phyloP scores from a whole-genome alignment of 2,797 vertebrate genomes.

The Falco concolor region DNA sequence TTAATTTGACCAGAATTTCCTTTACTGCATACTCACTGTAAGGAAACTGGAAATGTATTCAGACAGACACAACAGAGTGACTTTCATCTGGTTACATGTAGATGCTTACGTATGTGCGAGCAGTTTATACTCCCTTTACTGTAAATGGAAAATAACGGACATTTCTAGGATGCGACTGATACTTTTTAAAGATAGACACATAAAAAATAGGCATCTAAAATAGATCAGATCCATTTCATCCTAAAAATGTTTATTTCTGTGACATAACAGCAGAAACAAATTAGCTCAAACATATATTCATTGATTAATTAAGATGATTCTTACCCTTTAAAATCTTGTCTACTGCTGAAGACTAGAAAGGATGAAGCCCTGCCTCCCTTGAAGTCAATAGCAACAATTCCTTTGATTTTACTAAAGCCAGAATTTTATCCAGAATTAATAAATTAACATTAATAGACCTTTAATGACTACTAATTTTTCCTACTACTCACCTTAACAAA shows the following conservation, averaged over 20 bases:
- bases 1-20: background rate
- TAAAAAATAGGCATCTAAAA: background rate
- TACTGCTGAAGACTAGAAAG: background rate
- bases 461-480: background rate
- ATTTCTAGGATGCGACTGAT: background rate
- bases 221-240: background rate
- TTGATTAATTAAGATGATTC: background rate
- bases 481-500: background rate
- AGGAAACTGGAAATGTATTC: background rate
- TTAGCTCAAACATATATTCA: background rate
- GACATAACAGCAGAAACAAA: background rate
- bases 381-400: background rate
- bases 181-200: background rate
- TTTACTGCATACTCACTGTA: background rate
- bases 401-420: background rate
- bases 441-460: background rate
- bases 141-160: background rate
- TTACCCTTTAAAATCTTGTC: background rate
- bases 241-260: background rate
- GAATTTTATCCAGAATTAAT: background rate
- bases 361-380: background rate
- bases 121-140: background rate
- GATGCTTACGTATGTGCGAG: background rate
- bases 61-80: background rate
- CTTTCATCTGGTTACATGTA: background rate